phyloP scores from a whole-genome alignment of 2,888 invertebrate genomes.

The Drosophila nr. perissopoda region DNA sequence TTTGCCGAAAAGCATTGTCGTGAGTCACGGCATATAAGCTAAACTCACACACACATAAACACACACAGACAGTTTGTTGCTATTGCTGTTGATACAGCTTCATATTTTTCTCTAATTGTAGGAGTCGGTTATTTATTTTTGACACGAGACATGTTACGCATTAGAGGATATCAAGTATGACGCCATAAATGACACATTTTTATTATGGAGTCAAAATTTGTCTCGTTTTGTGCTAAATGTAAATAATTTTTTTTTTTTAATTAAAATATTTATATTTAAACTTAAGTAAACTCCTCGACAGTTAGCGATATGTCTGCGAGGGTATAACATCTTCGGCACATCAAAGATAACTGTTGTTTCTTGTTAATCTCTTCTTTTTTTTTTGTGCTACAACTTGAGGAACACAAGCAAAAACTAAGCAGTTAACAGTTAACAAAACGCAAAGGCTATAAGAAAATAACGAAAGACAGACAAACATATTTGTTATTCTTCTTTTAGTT shows the following conservation, averaged over 20 bases:
- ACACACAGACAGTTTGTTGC: constrained; percentile 10
- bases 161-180: not conserved
- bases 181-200: not conserved
- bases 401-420: constrained; percentile 41
- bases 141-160: not conserved
- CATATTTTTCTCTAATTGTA: not conserved
- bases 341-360: constrained; percentile 5
- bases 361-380: constrained; percentile 2
- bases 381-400: constrained; percentile 23
- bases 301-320: not conserved
- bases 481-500: constrained; percentile 20
- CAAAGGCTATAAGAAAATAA: constrained; percentile 35
- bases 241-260: not conserved
- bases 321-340: not conserved
- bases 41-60: constrained; percentile 16
- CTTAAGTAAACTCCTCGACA: not conserved
- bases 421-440: constrained; percentile 51
- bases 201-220: not conserved
- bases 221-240: not conserved
- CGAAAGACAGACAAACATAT: constrained; percentile 6
- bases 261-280: not conserved
- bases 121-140: not conserved
- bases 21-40: constrained; percentile 44
- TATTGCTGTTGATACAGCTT: constrained; percentile 1
- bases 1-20: constrained; percentile 42